Base-by-base conservation (phyloP, 2,888 invertebrate species). In the Hirtodrosophila confusa region DNA sequence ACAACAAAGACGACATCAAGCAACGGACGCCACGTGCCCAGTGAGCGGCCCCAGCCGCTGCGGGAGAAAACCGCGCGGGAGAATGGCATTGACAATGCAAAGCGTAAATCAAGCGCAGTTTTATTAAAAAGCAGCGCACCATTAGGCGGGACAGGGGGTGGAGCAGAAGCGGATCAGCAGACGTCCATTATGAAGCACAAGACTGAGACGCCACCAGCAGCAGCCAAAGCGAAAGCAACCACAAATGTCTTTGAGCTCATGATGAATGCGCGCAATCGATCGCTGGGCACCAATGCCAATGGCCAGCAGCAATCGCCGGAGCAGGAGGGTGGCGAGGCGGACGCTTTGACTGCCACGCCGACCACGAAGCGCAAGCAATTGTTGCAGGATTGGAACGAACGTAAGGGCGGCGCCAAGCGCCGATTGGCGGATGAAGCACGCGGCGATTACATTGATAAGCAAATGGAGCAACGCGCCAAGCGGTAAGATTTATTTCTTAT, bases 221-320 rank as follows among this genome's bases (percentile, higher is more conserved):
- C 27, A 6, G 8, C 40, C 0, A 75, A 76, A 11, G 35, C 69
- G 6, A 68, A 77, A 6, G 75, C 83, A 24, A 68, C 88, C 33
- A 75, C 88, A 3, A 92, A 95, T 92, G 95, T 94, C 35, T 95
- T 95, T 89, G 92, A 94, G 80, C 87, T 95, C 31, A 92, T 95
- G 92, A 95, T 95, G 95, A 94, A 93, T 71, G 93, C 94, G 12
- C 92, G 94, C 69, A 93, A 94, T 85, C 94, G 94, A 88, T 92
- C 92, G 47, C 93, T 95, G 67, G 95, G 95, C 2, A 90, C 91
- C 23, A 95, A 95, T 90, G 93, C 94, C 24, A 93, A 93, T 7
- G 95, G 95, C 0, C 94, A 93, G 37, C 87, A 86, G 40, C 31
- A 10, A 7, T 35, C 67, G 9, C 48, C 41, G 3, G 55, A 60